These are phyloP conservation scores for Lobophora halterata DNA, from an alignment of 2,888 invertebrate genomes.

Conservation along the genomic window DNA sequence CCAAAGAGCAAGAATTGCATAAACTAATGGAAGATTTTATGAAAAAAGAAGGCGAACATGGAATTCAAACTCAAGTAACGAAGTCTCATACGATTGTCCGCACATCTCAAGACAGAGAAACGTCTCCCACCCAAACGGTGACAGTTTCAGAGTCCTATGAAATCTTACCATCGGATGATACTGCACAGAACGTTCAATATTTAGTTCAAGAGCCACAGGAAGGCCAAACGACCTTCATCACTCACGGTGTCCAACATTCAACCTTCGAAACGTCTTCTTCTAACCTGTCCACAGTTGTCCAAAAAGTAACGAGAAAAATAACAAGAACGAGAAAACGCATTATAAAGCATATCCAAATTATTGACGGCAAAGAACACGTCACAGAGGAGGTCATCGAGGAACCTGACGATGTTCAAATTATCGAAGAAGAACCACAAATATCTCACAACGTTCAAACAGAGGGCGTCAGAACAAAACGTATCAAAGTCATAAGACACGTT, in stretches of 20 bases:
- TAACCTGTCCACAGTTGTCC: constrained; percentile 83
- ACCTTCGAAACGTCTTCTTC: constrained; percentile 46
- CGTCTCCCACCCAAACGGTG: constrained; percentile 37
- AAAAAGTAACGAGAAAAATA: constrained; percentile 88
- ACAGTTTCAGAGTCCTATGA: constrained; percentile 40
- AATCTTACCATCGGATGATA: constrained; percentile 31
- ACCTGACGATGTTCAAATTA: constrained; percentile 88
- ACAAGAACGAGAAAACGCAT: constrained; percentile 87
- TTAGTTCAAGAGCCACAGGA: constrained; percentile 51
- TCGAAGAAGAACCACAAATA: constrained; percentile 81
- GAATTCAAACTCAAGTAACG: constrained; percentile 23
- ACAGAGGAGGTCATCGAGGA: constrained; percentile 92
- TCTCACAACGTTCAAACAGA: constrained; percentile 51
- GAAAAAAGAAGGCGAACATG: constrained; percentile 45
- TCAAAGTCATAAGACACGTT: constrained; percentile 85
- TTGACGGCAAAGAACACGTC: constrained; percentile 91
- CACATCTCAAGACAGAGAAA: constrained; percentile 36
- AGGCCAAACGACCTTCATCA: constrained; percentile 32
- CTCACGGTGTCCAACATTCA: constrained; percentile 47
- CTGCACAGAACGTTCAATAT: constrained; percentile 34
- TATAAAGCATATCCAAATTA: constrained; percentile 87
- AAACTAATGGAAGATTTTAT: constrained; percentile 50
- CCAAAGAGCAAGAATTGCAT: constrained; percentile 38
- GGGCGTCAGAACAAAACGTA: constrained; percentile 54
- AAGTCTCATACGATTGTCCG: constrained; percentile 17